Evolutionary conservation across 2,113 vertebrate genomes (phyloP).

Genomic region (Onychostoma macrolepis): DNA sequence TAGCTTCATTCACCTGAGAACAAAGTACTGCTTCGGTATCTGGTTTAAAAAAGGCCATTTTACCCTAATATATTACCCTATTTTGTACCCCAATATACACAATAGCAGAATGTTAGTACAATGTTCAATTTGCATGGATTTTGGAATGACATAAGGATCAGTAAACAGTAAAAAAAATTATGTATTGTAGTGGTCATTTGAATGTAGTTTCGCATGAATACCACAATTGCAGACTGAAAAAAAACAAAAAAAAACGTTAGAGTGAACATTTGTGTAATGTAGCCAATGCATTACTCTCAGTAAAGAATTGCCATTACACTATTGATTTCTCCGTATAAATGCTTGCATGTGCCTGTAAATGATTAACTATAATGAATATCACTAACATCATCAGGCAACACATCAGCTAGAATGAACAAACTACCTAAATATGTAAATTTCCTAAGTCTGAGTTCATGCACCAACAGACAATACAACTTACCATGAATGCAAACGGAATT

Average conservation of each 20-base stretch:
- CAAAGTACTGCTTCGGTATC: neutral
- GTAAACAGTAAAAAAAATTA: neutral
- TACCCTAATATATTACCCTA: too few relatives aligned
- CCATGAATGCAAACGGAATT: slow-evolving; percentile 12
- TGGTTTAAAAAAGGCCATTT: too few relatives aligned
- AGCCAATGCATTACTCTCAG: neutral
- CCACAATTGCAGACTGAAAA: neutral
- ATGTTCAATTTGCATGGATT: too few relatives aligned
- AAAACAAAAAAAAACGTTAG: neutral
- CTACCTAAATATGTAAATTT: neutral
- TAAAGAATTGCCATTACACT: neutral
- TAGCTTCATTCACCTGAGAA: neutral
- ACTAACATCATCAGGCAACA: neutral
- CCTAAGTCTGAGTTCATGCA: neutral
- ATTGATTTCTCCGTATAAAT: neutral
- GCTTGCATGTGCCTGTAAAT: neutral
- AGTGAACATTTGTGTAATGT: neutral
- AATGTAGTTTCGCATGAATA: neutral
- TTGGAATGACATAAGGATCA: neutral
- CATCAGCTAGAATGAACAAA: neutral
- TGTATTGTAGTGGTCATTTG: neutral
- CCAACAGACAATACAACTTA: neutral
- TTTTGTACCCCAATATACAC: too few relatives aligned
- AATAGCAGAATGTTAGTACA: too few relatives aligned
- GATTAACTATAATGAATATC: neutral